A percentile compares a stretch with the other conserved stretches of the same genome.
phyloP scores from a whole-genome alignment of 2,113 vertebrate species.

The Cisticola juncidis region DNA sequence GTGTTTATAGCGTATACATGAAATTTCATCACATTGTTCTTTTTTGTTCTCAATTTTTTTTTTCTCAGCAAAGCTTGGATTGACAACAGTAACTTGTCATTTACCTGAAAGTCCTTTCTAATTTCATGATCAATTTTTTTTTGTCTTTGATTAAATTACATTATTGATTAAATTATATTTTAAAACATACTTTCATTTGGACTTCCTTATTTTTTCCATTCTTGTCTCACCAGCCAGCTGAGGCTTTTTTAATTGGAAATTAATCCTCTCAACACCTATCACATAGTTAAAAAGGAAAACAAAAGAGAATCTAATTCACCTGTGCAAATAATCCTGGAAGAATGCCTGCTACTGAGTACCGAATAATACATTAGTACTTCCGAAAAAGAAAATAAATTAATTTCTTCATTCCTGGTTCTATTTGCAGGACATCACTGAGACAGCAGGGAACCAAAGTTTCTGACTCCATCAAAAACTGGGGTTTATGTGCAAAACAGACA shows the following conservation, averaged over 20 bases:
- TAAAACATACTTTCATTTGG: neutral
- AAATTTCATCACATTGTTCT: neutral
- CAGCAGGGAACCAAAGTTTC: neutral
- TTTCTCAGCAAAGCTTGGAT: slow-evolving; percentile 3
- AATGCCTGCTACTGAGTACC: neutral
- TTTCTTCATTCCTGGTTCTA: neutral
- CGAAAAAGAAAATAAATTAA: neutral
- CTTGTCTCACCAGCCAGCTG: neutral
- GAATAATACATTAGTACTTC: neutral
- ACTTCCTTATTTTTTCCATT: neutral
- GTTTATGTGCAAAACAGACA: neutral
- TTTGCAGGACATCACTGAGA: neutral
- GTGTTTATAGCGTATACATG: neutral
- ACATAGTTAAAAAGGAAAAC: neutral
- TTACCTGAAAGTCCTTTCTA: slow-evolving; percentile 30
- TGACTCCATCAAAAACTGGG: neutral
- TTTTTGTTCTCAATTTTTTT: neutral
- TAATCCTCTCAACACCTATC: neutral
- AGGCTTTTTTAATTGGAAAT: neutral
- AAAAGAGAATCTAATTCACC: neutral
- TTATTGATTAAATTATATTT: slow-evolving; percentile 1
- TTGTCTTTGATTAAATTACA: slow-evolving; percentile 21
- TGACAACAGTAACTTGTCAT: slow-evolving; percentile 18
- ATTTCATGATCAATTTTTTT: neutral
- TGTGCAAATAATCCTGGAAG: neutral